Conservation (phyloP, 1,140 invertebrate genomes). For the Drosophila nigromelanica region DNA sequence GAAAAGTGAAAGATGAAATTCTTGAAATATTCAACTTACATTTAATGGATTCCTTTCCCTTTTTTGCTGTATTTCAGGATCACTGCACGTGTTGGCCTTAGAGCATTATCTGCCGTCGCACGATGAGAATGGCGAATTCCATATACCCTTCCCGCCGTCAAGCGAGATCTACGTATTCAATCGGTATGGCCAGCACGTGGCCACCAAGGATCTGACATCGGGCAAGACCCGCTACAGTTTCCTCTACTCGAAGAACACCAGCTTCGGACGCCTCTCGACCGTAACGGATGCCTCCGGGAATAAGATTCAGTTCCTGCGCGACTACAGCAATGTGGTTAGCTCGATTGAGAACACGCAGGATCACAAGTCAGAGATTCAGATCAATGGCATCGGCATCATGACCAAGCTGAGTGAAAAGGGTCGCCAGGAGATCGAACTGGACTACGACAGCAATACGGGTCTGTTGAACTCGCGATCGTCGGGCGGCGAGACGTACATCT, state of each 20-base stretch:
- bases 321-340: constrained; percentile 94
- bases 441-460: constrained; percentile 93
- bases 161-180: constrained; percentile 98
- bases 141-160: constrained; percentile 94
- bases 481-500: constrained; percentile 94
- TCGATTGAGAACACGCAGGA: constrained; percentile 97
- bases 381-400: constrained; percentile 93
- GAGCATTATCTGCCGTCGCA: constrained; percentile 95
- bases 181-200: constrained; percentile 96
- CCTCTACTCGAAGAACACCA: constrained; percentile 98
- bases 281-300: constrained; percentile 97
- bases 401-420: constrained; percentile 93
- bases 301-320: constrained; percentile 95
- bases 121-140: constrained; percentile 95
- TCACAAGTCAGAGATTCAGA: constrained; percentile 94
- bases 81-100: constrained; percentile 93
- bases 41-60: neutral
- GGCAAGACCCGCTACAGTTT: constrained; percentile 97
- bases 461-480: constrained; percentile 91
- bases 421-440: constrained; percentile 91
- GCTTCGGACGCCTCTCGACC: constrained; percentile 96
- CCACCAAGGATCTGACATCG: constrained; percentile 96
- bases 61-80: constrained; percentile 84
- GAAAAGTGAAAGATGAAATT: no score
- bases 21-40: no score